These are phyloP conservation scores for Trachythela sp. DNA, from an alignment of 64 coral and sea anemone genomes.

Conservation along the genomic window DNA sequence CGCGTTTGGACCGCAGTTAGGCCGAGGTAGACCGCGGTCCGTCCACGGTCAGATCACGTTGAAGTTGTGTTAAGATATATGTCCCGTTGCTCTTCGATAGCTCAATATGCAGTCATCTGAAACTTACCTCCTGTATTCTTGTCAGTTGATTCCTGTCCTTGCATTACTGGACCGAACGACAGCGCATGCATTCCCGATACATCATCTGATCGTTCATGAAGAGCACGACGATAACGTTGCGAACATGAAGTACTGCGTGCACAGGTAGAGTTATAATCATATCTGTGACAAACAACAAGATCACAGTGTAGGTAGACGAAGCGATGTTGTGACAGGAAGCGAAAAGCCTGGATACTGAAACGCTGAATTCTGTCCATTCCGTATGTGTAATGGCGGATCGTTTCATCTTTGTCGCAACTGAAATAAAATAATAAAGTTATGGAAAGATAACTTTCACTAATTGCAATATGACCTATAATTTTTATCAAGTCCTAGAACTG, in stretches of 20 bases:
- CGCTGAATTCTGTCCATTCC: constrained; percentile 7
- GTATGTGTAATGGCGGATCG: constrained; percentile 14
- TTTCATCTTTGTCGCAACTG: constrained; percentile 35
- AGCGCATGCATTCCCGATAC: background rate
- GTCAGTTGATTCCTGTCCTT: background rate
- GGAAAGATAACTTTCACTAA: no score
- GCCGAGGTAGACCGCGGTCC: no score
- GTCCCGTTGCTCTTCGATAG: background rate
- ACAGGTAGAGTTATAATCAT: constrained; percentile 12
- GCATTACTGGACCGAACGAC: background rate
- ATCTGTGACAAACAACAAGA: constrained; percentile 40
- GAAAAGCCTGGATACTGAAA: constrained; percentile 46
- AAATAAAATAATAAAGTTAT: background rate
- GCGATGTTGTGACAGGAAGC: constrained; percentile 33
- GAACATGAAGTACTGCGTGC: background rate
- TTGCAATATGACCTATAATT: no score
- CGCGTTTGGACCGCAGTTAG: no score
- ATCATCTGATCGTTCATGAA: background rate
- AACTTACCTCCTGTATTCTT: background rate
- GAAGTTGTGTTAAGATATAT: background rate
- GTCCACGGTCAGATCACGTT: background rate
- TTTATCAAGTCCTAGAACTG: no score
- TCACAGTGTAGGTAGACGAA: constrained; percentile 45
- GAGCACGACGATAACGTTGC: background rate
- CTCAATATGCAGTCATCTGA: background rate